Evolutionary conservation across 2,797 vertebrate genomes (phyloP).

Genomic region (Thaleichthys pacificus): DNA sequence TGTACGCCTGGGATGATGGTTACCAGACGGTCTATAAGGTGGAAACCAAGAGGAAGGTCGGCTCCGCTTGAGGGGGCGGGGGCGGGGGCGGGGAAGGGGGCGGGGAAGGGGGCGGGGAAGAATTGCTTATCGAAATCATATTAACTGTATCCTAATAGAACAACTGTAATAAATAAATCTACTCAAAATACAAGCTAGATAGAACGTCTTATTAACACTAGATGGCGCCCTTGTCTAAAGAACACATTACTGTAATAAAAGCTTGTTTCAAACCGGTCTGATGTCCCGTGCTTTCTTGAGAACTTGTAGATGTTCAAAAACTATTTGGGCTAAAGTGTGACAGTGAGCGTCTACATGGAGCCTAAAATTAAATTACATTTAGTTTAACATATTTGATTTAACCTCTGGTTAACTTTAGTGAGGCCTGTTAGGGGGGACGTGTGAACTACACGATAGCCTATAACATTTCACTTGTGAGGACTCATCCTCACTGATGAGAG

Average conservation of each 20-base stretch:
- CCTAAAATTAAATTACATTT: too few species aligned
- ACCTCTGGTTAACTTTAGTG: too few species aligned
- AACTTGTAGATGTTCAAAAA: too few species aligned
- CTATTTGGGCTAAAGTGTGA: too few species aligned
- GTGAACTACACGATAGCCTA: background rate
- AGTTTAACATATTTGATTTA: too few species aligned
- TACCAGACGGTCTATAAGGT: conserved; percentile 92
- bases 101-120: background rate
- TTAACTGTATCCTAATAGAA: background rate
- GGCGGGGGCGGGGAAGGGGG: too few species aligned
- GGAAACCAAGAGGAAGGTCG: conserved; percentile 68
- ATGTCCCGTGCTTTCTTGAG: too few species aligned
- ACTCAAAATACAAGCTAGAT: too few species aligned
- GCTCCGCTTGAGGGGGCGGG: background rate
- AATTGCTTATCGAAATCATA: background rate
- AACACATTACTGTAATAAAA: background rate
- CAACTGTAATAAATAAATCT: too few species aligned
- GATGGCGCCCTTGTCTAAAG: background rate
- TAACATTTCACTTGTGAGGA: background rate
- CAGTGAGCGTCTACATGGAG: too few species aligned
- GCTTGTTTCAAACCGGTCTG: too few species aligned
- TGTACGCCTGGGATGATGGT: conserved; percentile 94
- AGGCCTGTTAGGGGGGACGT: background rate
- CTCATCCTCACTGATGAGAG: background rate
- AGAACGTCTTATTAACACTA: background rate